Conservation (phyloP, 2,113 vertebrate genomes). For the Lampris megalopsis region DNA sequence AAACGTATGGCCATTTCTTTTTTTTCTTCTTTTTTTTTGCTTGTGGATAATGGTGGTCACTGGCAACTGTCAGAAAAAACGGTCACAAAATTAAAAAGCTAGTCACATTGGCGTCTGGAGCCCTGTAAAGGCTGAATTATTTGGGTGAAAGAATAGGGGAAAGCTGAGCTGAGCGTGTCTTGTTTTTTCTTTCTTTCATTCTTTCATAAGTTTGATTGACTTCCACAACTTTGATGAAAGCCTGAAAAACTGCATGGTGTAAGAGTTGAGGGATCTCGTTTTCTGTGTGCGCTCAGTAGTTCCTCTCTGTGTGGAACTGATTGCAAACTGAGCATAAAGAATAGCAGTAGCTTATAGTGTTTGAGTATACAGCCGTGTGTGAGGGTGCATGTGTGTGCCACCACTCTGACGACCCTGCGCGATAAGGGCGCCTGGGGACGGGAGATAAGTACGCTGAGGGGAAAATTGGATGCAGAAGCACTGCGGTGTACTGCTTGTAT, state of each 20-base stretch:
- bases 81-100: no score
- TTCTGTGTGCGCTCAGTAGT: slow-evolving; percentile 18
- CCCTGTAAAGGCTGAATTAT: no score
- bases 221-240: neutral
- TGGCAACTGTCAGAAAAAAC: no score
- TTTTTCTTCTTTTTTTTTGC: no score
- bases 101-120: no score
- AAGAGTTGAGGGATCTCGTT: slow-evolving; percentile 11
- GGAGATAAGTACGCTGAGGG: slow-evolving; percentile 67
- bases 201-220: slow-evolving; percentile 5
- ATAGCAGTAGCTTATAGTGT: neutral
- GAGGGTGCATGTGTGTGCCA: slow-evolving; percentile 15
- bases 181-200: neutral
- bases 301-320: slow-evolving; percentile 24
- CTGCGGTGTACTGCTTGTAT: slow-evolving; percentile 31
- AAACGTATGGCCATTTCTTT: no score
- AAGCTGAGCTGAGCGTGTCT: no score
- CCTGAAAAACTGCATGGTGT: slow-evolving; percentile 11
- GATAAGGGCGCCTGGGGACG: slow-evolving; percentile 67
- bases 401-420: slow-evolving; percentile 37
- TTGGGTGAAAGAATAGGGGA: no score
- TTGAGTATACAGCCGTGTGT: neutral
- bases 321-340: slow-evolving; percentile 22
- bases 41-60: no score
- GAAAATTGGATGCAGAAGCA: slow-evolving; percentile 54